Base-by-base conservation (phyloP, 2,888 invertebrate genomes). In the Trachelus stipa region DNA sequence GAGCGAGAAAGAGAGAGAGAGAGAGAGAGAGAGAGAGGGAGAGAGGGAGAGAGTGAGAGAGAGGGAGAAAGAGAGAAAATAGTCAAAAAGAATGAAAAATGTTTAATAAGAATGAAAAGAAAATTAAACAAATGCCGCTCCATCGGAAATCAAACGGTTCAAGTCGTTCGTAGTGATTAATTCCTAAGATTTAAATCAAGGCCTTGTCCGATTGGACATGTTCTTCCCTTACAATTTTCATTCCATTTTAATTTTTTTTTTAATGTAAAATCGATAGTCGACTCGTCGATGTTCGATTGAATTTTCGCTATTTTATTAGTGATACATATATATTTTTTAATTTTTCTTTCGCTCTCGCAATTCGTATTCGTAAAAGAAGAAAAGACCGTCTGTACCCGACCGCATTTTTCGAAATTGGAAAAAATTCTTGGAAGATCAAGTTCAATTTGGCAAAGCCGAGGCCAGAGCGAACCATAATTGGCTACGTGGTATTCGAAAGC, bases 401-500 rank as follows among this genome's bases (percentile, higher is more conserved):
- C 23, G 23, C 23, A 56, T 56, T 56, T 56, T 56, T 56, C 23
- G 9, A 73, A 56, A 69, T 56, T 12, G 35, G 11, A 23, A 12
- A 34, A 71, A 71, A 71, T 30, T 33, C 33, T 68, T 75, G 37
- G 40, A 37, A n/a, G 71, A 35, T 23, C 34, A 31, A 31, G 71
- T 71, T 69, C n/a, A 37, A 71, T 71, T n/a, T 15, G 34, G n/a
- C 71, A 34, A n/a, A 73, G 75, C 56, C 34, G 74, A 76, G 79
- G 81, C 84, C 80, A 82, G 83, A 78, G 81, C 69, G 84, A 87
- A 85, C 84, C 84, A 85, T 85, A 84, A 88, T 90, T 87, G 88
- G 87, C 88, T 90, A 90, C 88, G 88, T 89, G 89, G 87, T 90
- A 90, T 90, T 91, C 88, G 85, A 88, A 89, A 89, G 89, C 89